Evolutionary conservation across 2,888 invertebrate genomes (phyloP), one percentile per base, ranked within the genome.

Genomic region (Anticlea derivata): DNA sequence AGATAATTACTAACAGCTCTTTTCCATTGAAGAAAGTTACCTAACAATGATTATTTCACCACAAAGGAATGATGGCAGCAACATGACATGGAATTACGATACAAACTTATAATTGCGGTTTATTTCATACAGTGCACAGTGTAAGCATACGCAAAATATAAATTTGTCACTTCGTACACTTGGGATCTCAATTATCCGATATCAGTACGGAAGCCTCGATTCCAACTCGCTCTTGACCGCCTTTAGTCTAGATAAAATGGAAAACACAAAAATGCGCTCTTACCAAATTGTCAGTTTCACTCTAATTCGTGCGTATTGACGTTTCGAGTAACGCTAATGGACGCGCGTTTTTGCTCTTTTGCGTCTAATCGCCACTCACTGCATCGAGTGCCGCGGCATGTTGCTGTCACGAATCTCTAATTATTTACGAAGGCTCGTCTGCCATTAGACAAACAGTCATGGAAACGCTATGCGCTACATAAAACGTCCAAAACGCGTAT

Each of bases 221-320:
- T n/a, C n/a, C n/a, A n/a, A n/a, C n/a, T n/a, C n/a, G n/a, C n/a
- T n/a, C n/a, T n/a, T n/a, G n/a, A n/a, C n/a, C n/a, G n/a, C n/a
- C 30, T 13, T 7, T 7, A 30, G 13, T 17, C 17, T 17, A 4
- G 10, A 7, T 29, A 29, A 4, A 20, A 22, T 10, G 0, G 10
- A 20, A 8, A 22, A 27, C 5, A 4, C 8, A 34, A 34, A 30
- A 30, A 10, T 27, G n/a, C 26, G 10, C 3, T 27, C 10, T 23
- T 57, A 53, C 53, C 23, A 30, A 35, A 43, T 60, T 66, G 71
- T 61, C 68, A 63, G 73, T 68, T 74, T 73, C 78, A 74, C 68
- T 76, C 76, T 73, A 78, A 86, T 83, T 80, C 86, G 85, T 86
- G 87, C 85, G 86, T 51, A 86, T 84, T 84, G 86, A 84, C 86